Evolutionary conservation across 35 echinoderm and acorn worm species (phyloP), one percentile per base, ranked within the genome.

Genomic region (Apostichopus californicus): DNA sequence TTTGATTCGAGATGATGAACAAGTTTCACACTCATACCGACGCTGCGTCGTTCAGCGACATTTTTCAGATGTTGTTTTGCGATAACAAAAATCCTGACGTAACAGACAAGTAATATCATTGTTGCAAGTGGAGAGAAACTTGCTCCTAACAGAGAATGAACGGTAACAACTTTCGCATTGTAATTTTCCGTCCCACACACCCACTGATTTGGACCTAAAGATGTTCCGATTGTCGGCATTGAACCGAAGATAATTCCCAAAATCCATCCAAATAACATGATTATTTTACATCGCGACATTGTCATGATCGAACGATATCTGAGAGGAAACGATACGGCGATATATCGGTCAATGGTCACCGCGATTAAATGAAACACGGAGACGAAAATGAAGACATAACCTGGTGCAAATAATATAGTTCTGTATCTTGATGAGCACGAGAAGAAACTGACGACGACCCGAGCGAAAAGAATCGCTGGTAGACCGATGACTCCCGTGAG

Each of bases 311-410:
- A 5, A 17, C 63, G 7, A 53, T 93, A 93, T 34, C 24, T 57
- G 7, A 93, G 70, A 5, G 92, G 92, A 56, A 66, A 20, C 8
- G 83, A 87, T 57, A 93, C 34, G 8, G 92, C 92, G 22, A 93
- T 53, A 17, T 71, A 84, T 53, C 92, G 92, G 18, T 93, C 92
- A 14, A 55, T 84, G 23, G 92, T 93, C 5, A 93, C 28, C 9
- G 84, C 81, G 58, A 93, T 77, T 5, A 93, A 60, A 78, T 88
- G 92, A 52, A 73, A 89, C 5, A 93, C 86, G 12, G 92, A 93
- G 12, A 93, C 92, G 26, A 13, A 8, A 13, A 7, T 20, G 55
- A 93, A 78, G 15, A 93, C 70, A 82, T 88, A 93, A 12, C 61
- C 18, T 70, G 81, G 84, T 52, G 22, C 58, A 34, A 84, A 89